phyloP scores from a whole-genome alignment of 2,797 vertebrate genomes.

The Acipenser ruthenus region DNA sequence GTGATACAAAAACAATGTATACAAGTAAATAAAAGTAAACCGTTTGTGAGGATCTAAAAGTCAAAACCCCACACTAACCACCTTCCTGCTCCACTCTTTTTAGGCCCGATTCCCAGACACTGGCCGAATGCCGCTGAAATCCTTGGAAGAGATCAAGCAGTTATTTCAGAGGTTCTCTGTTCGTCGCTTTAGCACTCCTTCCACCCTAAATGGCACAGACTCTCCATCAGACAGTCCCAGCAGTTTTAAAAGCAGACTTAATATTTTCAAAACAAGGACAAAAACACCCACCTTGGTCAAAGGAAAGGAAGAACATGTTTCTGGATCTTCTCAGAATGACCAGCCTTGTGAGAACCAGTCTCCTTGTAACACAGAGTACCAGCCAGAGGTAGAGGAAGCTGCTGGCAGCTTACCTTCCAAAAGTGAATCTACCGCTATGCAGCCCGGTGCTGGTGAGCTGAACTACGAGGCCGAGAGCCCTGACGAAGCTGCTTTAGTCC shows the following conservation, averaged over 20 bases:
- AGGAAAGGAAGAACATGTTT: slow-evolving; percentile 25
- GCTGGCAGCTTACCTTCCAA: background rate
- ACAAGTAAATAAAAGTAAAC: no score
- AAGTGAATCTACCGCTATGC: background rate
- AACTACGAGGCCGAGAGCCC: slow-evolving; percentile 89
- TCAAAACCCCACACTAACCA: no score
- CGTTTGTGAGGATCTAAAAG: no score
- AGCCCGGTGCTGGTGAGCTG: slow-evolving; percentile 33
- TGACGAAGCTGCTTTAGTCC: slow-evolving; percentile 85
- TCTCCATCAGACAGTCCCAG: slow-evolving; percentile 33
- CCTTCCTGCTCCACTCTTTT: slow-evolving; percentile 12
- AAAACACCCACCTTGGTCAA: slow-evolving; percentile 24
- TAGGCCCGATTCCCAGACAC: slow-evolving; percentile 61
- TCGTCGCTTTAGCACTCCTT: slow-evolving; percentile 52
- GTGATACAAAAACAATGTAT: no score
- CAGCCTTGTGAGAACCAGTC: background rate
- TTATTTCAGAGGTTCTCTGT: slow-evolving; percentile 76
- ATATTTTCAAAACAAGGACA: slow-evolving; percentile 39
- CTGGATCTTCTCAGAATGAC: slow-evolving; percentile 10
- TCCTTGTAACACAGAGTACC: background rate
- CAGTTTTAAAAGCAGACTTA: slow-evolving; percentile 44
- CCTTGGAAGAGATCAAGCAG: slow-evolving; percentile 76
- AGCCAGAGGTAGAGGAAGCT: background rate
- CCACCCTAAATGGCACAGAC: slow-evolving; percentile 35
- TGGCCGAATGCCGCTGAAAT: slow-evolving; percentile 56